Conservation (phyloP, 2,113 vertebrate species). For the Panurus biarmicus region DNA sequence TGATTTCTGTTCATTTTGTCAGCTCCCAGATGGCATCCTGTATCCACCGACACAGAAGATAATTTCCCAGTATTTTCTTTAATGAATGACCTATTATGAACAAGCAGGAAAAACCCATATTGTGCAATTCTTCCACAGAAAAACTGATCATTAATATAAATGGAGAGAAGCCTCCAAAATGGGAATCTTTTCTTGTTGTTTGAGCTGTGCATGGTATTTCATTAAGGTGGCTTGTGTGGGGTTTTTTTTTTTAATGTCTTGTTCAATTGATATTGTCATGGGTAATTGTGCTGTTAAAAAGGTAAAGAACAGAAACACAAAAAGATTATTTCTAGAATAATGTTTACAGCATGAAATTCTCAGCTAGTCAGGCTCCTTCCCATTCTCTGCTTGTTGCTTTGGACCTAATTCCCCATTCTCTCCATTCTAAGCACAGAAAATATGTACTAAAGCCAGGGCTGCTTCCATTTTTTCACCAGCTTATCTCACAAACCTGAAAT, state of each 20-base stretch:
- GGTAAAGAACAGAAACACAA: neutral
- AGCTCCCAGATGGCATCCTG: constrained; percentile 53
- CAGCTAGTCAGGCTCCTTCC: neutral
- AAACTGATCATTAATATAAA: constrained; percentile 40
- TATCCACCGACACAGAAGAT: constrained; percentile 39
- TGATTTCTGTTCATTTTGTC: constrained; percentile 47
- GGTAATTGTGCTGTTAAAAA: constrained; percentile 12
- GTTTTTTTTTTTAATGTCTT: neutral
- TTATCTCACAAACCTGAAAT: neutral
- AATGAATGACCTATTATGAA: constrained; percentile 46
- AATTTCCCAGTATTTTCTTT: constrained; percentile 47
- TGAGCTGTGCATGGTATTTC: neutral
- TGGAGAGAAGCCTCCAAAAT: neutral
- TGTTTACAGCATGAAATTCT: neutral
- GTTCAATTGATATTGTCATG: neutral
- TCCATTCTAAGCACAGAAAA: neutral
- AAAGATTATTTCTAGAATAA: neutral
- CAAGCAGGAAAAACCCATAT: constrained; percentile 6
- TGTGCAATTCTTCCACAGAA: constrained; percentile 1
- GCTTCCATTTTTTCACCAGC: neutral
- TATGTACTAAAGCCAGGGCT: neutral
- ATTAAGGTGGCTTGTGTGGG: neutral
- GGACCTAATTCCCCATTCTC: neutral
- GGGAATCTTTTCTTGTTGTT: neutral
- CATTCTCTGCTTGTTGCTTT: neutral